Conservation (phyloP, 2,797 vertebrate genomes). For the Anomalospiza imberbis region DNA sequence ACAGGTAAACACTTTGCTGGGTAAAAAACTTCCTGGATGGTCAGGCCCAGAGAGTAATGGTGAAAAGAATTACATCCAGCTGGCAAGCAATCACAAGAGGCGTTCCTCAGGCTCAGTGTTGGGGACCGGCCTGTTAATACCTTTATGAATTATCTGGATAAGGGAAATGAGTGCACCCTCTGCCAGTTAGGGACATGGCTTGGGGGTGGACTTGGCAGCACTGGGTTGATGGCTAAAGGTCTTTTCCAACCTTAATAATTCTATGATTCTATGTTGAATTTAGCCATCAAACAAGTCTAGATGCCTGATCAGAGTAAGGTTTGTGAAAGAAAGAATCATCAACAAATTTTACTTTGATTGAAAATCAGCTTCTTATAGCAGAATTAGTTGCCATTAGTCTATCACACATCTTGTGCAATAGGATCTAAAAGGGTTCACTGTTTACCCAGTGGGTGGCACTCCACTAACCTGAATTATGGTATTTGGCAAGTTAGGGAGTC, state of each 20-base stretch:
- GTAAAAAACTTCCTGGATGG: not conserved
- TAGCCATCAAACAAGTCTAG: not conserved
- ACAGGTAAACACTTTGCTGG: not conserved
- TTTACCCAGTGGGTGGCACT: constrained; percentile 20
- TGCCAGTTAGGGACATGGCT: not conserved
- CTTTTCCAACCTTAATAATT: not conserved
- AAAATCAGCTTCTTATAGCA: not conserved
- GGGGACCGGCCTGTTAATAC: not conserved
- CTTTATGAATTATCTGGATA: not conserved
- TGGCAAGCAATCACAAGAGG: not conserved
- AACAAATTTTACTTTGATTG: not conserved
- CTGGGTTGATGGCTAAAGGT: not conserved
- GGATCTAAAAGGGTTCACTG: not conserved
- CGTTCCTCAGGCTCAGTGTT: not conserved
- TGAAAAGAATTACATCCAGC: not conserved
- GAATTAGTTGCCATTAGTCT: not conserved
- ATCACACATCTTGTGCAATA: not conserved
- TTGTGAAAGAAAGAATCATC: not conserved
- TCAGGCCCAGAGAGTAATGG: not conserved
- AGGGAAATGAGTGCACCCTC: not conserved
- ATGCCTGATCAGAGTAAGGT: not conserved
- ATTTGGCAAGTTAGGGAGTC: not conserved
- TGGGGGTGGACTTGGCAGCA: not conserved
- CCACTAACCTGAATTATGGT: not conserved
- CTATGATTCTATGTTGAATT: not conserved